phyloP scores from a whole-genome alignment of 1,140 invertebrate genomes.

The Apis laboriosa region DNA sequence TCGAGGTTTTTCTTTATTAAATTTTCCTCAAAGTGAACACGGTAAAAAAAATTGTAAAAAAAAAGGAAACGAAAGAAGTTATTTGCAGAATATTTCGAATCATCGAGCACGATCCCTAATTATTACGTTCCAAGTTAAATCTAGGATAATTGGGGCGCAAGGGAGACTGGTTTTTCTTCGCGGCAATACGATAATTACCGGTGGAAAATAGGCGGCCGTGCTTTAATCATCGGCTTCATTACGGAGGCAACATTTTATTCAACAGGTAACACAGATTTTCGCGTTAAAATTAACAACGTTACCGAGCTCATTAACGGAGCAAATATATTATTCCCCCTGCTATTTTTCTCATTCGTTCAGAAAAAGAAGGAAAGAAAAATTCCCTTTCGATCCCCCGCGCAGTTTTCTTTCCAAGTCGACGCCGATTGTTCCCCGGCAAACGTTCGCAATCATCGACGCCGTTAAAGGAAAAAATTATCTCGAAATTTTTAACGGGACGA shows the following conservation, averaged over 20 bases:
- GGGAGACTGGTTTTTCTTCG: constrained; percentile 28
- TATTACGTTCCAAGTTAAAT: constrained; percentile 33
- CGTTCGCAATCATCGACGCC: constrained; percentile 1
- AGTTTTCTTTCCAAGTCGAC: neutral
- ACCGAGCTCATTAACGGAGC: constrained; percentile 45
- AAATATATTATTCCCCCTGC: constrained; percentile 5
- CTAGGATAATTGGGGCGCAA: constrained; percentile 30
- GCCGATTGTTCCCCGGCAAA: constrained; percentile 10
- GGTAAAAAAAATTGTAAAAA: too few relatives aligned
- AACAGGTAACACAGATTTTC: constrained; percentile 55
- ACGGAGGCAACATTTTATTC: constrained; percentile 47
- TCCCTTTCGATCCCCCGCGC: too few relatives aligned
- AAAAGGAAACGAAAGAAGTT: neutral
- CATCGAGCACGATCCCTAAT: constrained; percentile 29
- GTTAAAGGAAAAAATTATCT: neutral
- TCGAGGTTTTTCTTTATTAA: too few relatives aligned
- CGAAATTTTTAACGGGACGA: too few relatives aligned
- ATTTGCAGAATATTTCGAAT: neutral
- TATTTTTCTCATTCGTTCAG: too few relatives aligned
- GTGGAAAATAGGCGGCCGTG: constrained; percentile 31
- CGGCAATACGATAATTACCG: constrained; percentile 55
- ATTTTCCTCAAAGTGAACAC: too few relatives aligned
- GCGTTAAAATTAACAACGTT: constrained; percentile 56
- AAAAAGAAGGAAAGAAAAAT: too few relatives aligned
- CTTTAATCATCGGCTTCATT: constrained; percentile 62